Percentiles rank a stretch among this genome's conserved stretches.
Conservation (phyloP, 2,113 vertebrate species). For the Telmatochromis brachygnathus region DNA sequence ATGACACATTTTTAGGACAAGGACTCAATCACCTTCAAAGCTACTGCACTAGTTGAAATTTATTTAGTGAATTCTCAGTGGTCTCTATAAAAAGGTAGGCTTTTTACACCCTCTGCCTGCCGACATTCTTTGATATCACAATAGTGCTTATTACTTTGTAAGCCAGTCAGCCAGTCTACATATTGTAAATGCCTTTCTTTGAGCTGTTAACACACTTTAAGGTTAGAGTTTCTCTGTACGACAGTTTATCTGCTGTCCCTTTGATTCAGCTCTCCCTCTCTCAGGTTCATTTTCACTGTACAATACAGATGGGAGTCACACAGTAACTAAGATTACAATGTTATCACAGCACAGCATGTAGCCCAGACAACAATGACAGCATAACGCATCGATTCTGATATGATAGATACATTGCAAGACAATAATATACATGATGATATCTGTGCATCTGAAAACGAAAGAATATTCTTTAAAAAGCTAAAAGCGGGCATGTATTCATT, state of each 20-base stretch:
- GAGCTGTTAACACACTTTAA: neutral
- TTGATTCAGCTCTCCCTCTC: neutral
- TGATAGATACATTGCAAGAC: neutral
- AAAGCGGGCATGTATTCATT: neutral
- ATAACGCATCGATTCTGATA: neutral
- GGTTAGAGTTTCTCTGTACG: neutral
- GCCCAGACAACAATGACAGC: neutral
- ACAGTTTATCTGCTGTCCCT: neutral
- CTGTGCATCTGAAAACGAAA: neutral
- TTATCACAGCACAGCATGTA: neutral
- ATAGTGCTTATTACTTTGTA: neutral
- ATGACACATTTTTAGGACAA: neutral
- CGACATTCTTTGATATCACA: neutral
- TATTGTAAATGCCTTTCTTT: neutral
- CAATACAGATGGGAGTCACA: neutral
- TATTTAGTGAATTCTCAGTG: neutral
- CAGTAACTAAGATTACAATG: neutral
- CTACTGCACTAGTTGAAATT: neutral
- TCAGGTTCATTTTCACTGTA: neutral
- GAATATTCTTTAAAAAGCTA: neutral
- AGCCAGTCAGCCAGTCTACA: neutral
- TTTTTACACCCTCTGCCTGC: neutral
- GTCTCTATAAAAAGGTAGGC: neutral
- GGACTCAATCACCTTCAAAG: conserved; percentile 14
- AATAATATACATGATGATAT: neutral